Evolutionary conservation across 2,113 vertebrate species (phyloP).

Genomic region (Tetraodon nigroviridis): DNA sequence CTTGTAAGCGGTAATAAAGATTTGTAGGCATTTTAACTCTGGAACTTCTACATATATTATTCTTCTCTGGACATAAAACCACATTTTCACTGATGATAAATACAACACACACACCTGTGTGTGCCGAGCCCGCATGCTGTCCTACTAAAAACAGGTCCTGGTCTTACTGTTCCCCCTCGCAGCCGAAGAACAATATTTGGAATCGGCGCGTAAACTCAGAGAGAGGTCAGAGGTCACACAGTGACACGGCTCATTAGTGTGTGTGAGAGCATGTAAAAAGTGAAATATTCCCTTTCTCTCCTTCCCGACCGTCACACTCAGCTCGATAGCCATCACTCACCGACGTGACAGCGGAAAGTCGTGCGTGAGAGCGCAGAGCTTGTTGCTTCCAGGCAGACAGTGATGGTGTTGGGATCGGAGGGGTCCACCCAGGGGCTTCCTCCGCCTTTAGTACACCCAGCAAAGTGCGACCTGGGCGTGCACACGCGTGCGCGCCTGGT

Average conservation of each 20-base stretch:
- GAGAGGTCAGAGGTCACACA: slow-evolving; percentile 40
- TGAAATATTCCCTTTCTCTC: slow-evolving; percentile 9
- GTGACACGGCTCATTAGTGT: slow-evolving; percentile 28
- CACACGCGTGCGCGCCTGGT: slow-evolving; percentile 9
- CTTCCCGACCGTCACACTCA: slow-evolving; percentile 12
- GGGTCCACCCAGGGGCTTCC: slow-evolving; percentile 31
- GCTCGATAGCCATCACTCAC: slow-evolving; percentile 10
- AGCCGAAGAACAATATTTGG: slow-evolving; percentile 67
- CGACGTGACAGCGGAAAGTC: slow-evolving; percentile 4
- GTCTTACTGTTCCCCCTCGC: slow-evolving; percentile 50
- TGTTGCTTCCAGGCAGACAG: slow-evolving; percentile 27
- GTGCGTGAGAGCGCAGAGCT: background rate
- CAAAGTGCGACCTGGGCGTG: slow-evolving; percentile 37
- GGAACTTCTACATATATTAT: no score
- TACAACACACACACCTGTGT: no score
- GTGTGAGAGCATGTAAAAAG: slow-evolving; percentile 21
- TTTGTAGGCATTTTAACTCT: no score
- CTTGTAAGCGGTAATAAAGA: no score
- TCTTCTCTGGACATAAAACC: no score
- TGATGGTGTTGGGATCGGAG: slow-evolving; percentile 14
- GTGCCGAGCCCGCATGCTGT: no score
- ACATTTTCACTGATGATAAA: no score
- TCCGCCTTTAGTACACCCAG: slow-evolving; percentile 58
- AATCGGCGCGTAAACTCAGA: slow-evolving; percentile 51
- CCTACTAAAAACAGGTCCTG: slow-evolving; percentile 50